phyloP scores from a whole-genome alignment of 2,797 vertebrate genomes.

The Benthosema pterotum region DNA sequence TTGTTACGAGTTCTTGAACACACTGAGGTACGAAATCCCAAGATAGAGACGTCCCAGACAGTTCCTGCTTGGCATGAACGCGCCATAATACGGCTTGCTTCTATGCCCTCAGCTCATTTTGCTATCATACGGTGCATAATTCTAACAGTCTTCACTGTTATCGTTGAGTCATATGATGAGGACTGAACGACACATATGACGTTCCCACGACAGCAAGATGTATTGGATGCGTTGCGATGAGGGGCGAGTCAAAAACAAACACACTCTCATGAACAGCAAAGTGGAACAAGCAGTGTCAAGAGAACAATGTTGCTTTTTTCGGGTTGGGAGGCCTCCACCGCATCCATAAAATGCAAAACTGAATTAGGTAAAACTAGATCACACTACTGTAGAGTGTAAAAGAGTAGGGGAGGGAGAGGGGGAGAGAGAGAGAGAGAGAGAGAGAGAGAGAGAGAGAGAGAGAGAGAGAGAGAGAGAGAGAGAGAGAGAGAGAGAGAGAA shows the following conservation, averaged over 20 bases:
- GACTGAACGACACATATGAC: conserved; percentile 13
- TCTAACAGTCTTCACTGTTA: conserved; percentile 16
- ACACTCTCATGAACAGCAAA: conserved; percentile 11
- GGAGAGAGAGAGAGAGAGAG: background rate
- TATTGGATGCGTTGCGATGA: conserved; percentile 33
- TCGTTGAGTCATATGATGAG: conserved; percentile 32
- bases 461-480: background rate
- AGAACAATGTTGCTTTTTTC: conserved; percentile 23
- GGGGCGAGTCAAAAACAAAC: background rate
- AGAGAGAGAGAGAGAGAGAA: conserved; percentile 1
- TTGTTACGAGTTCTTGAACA: no score
- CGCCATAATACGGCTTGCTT: background rate
- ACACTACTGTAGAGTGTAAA: background rate
- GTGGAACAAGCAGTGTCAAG: conserved; percentile 12
- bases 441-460: background rate
- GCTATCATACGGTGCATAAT: background rate
- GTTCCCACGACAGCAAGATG: conserved; percentile 19
- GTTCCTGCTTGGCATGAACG: no score
- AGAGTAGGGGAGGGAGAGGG: background rate
- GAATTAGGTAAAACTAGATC: no score
- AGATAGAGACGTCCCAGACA: no score
- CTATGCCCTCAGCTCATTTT: conserved; percentile 6
- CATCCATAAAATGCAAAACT: no score
- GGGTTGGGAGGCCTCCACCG: background rate
- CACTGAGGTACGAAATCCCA: no score